Evolutionary conservation across 2,113 vertebrate genomes (phyloP), one percentile per base, ranked within the genome.

Genomic region (Archilochus colubris): DNA sequence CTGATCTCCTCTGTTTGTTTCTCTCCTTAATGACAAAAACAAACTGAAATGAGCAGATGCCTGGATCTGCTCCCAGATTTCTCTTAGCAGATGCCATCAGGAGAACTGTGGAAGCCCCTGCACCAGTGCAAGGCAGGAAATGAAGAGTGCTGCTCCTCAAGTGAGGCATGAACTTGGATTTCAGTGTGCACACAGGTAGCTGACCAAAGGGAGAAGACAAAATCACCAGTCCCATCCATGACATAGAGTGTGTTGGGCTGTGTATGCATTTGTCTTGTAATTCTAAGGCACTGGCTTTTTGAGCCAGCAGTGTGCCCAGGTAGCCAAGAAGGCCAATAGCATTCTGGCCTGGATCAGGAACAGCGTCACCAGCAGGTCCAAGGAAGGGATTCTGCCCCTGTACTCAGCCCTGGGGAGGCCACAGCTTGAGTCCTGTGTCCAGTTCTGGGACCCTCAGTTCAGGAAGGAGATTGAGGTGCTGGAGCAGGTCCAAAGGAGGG

Each of bases 21-120:
- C 19, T 27, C 44, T 88, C 53, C 67, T 70, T 81, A 92, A 88
- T 93, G 93, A 72, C n/a, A 76, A 90, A 93, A 94, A 33, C 80
- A 95, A 94, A 91, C 50, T 27, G 53, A 79, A 92, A 61, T 18
- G 14, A 94, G 44, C 92, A 92, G 73, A 83, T 74, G 73, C 80
- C 83, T 94, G 92, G 86, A 64, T 70, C 80, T 64, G 40, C 73
- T 96, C 83, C 88, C 86, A 93, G 93, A 69, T 72, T 84, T 86
- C 83, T 90, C 53, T 84, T 82, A 67, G 77, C 76, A 95, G 91
- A 89, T 92, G 77, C 73, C 75, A n/a, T 90, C 64, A 84, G 30
- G 33, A 92, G 69, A 21, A 8, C 28, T 9, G 30, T 1, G 4
- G 61, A 88, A 92, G 53, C 40, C 76, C 22, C 72, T 23, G 30